Percentiles rank a stretch among this genome's conserved stretches.
Evolutionary conservation across 2,113 vertebrate genomes (phyloP).

Genomic region (Myrmecobius fasciatus): DNA sequence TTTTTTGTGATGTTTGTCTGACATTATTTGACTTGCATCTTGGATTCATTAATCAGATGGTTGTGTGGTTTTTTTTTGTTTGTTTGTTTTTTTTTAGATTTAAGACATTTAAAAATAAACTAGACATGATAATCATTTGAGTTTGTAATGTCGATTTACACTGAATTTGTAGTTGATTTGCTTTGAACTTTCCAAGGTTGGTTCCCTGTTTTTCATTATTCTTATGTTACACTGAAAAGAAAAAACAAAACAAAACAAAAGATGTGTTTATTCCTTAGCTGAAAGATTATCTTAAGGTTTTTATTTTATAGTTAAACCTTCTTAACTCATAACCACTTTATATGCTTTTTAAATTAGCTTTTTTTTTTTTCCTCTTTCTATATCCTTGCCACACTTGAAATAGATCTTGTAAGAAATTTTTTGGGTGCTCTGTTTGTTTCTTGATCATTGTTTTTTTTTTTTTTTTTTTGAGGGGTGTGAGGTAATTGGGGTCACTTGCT

Average conservation of each 20-base stretch:
- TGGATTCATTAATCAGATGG: not conserved
- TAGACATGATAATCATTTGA: not conserved
- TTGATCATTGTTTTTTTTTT: not conserved
- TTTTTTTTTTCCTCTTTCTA: not conserved
- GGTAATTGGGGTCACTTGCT: too few species aligned
- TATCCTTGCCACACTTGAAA: not conserved
- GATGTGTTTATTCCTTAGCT: not conserved
- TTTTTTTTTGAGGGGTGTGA: not conserved
- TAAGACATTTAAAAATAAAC: not conserved
- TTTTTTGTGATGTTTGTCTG: not conserved
- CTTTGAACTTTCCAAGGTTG: not conserved
- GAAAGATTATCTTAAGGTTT: not conserved
- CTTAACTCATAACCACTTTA: not conserved
- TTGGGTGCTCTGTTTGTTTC: not conserved
- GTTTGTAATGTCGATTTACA: not conserved
- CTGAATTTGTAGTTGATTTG: not conserved
- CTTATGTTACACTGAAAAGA: not conserved
- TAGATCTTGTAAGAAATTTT: not conserved
- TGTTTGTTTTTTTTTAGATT: not conserved
- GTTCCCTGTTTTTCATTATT: constrained; percentile 1
- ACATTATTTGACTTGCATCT: not conserved
- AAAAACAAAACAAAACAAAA: not conserved
- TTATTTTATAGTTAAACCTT: not conserved
- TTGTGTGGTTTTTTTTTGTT: not conserved
- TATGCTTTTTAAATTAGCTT: not conserved